Evolutionary conservation across 2,888 invertebrate genomes (phyloP), one percentile per base, ranked within the genome.

Genomic region (Brenthis daphne): DNA sequence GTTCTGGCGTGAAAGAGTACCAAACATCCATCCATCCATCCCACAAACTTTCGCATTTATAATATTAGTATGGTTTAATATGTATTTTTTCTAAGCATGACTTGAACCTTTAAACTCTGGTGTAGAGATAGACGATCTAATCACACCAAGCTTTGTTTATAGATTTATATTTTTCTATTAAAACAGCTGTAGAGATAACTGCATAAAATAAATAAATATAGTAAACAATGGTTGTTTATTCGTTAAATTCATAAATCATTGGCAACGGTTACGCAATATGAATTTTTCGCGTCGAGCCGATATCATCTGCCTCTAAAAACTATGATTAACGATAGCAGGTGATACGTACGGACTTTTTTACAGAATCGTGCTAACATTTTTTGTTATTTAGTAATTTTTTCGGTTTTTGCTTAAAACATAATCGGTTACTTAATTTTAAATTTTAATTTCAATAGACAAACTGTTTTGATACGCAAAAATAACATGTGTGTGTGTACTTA

Each of bases 301-400:
- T 74, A 63, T 65, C 73, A 73, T 74, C 73, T 65, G 70, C 58
- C 47, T 64, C 72, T 68, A 74, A 73, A 73, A 73, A 75, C 69
- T 69, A 70, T 76, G 75, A 76, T 75, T 73, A 75, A 76, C 75
- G 76, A 76, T 70, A 58, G 72, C 76, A 76, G 76, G 74, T 76
- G 76, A 67, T 71, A 61, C 64, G 60, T 66, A 60, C 43, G 16
- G 50, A 29, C n/a, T 65, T 70, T 69, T 70, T 68, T 64, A 60
- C 20, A 16, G 37, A 53, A 70, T 47, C 60, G 60, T 57, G 64
- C 64, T 50, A 66, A 64, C 63, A 50, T 58, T 69, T 64, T 64
- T 68, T 66, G 29, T 48, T 14, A n/a, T n/a, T 8, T 24, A n/a
- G 47, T 60, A 5, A 48, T 2, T 29, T 60, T 60, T 60, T 60